These are phyloP conservation scores for Istiophorus platypterus DNA, from an alignment of 2,113 vertebrate genomes.

Conservation along the genomic window DNA sequence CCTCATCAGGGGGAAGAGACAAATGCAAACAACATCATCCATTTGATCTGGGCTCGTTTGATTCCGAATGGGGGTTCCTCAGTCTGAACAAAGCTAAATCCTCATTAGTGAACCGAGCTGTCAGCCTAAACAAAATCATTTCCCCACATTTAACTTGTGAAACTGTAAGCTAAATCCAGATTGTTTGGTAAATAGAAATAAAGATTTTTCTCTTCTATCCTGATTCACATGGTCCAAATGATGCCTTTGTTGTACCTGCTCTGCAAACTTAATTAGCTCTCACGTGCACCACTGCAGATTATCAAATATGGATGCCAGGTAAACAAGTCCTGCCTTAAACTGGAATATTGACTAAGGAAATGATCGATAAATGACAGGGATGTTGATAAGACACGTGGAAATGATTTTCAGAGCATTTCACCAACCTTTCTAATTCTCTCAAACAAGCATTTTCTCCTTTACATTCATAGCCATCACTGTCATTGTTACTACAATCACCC, in stretches of 20 bases:
- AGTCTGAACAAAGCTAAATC: constrained; percentile 64
- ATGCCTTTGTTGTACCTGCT: neutral
- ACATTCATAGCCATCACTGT: neutral
- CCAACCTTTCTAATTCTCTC: constrained; percentile 27
- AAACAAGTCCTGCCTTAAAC: constrained; percentile 11
- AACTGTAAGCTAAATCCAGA: constrained; percentile 10
- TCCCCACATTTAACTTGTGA: constrained; percentile 41
- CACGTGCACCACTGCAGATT: constrained; percentile 11
- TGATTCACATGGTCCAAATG: neutral
- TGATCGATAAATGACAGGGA: constrained; percentile 59
- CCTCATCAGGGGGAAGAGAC: constrained; percentile 51
- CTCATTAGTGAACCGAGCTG: constrained; percentile 64
- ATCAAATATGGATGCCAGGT: constrained; percentile 7
- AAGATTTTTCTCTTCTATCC: neutral
- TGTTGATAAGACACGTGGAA: constrained; percentile 62
- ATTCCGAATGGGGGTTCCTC: constrained; percentile 44
- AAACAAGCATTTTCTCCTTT: constrained; percentile 1
- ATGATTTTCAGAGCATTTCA: constrained; percentile 47
- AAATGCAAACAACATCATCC: constrained; percentile 57
- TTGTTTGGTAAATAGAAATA: constrained; percentile 3
- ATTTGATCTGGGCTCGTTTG: constrained; percentile 64
- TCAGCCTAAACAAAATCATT: constrained; percentile 43
- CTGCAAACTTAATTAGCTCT: constrained; percentile 11
- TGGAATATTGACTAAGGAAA: constrained; percentile 20
- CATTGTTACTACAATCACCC: neutral